Conservation (phyloP, 2,888 invertebrate species). For the Idaea aversata region DNA sequence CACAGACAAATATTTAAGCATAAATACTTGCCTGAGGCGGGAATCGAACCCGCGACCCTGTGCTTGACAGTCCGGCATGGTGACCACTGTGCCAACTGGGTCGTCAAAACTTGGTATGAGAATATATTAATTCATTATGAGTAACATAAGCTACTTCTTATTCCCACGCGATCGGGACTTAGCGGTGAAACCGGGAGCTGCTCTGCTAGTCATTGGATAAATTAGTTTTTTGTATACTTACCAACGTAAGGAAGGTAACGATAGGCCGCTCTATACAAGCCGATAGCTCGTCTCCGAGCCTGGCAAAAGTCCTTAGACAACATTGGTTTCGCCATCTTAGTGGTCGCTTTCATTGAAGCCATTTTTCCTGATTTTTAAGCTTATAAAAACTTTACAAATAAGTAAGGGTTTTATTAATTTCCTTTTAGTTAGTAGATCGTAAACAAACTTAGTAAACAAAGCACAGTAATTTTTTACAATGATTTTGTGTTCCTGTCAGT, state of each 20-base stretch:
- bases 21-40: no score
- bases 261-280: constrained; percentile 94
- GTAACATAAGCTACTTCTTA: neutral
- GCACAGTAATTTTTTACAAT: neutral
- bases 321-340: constrained; percentile 80
- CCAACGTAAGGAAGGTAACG: constrained; percentile 93
- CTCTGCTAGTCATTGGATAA: neutral
- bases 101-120: no score
- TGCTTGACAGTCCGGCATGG: no score
- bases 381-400: neutral
- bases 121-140: no score
- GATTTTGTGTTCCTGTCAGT: neutral
- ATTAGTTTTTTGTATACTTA: constrained; percentile 62
- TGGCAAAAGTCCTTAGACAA: constrained; percentile 88
- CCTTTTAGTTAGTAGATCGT: neutral
- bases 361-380: neutral
- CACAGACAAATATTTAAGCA: no score
- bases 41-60: no score
- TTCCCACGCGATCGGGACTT: no score
- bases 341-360: neutral
- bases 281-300: constrained; percentile 89
- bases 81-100: no score
- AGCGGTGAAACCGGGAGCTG: no score
- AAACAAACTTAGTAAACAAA: neutral
- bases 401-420: neutral